phyloP scores from a whole-genome alignment of 2,888 invertebrate genomes.

The Acronicta alni region DNA sequence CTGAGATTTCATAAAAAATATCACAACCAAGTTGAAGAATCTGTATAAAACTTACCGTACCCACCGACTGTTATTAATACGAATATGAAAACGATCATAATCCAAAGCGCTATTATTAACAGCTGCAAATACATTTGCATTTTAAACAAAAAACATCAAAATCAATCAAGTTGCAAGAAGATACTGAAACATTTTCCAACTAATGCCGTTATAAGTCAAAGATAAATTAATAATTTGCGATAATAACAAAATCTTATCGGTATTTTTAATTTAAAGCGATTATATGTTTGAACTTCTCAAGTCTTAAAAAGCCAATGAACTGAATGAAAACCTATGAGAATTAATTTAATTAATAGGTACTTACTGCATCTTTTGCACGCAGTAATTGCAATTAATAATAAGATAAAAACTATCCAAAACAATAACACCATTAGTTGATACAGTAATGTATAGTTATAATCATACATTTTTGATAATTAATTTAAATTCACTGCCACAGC shows the following conservation, averaged over 20 bases:
- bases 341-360: conserved; percentile 12
- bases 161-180: not conserved
- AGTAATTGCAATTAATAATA: conserved; percentile 16
- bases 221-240: conserved; percentile 13
- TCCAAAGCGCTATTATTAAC: conserved; percentile 12
- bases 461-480: conserved; percentile 10
- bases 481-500: not conserved
- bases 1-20: too few species aligned
- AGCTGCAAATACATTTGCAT: conserved; percentile 7
- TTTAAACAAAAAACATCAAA: not conserved
- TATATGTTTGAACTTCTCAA: not conserved
- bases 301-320: not conserved
- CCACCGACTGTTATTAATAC: not conserved
- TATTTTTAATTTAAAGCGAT: conserved; percentile 4
- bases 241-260: conserved; percentile 28
- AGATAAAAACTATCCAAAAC: conserved; percentile 42
- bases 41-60: conserved; percentile 18
- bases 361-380: conserved; percentile 32
- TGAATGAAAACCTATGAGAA: not conserved
- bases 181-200: conserved; percentile 2
- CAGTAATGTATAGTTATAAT: conserved; percentile 1
- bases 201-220: not conserved
- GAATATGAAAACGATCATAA: conserved; percentile 14
- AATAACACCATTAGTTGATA: conserved; percentile 34
- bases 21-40: not conserved